phyloP scores from a whole-genome alignment of 1,140 invertebrate species.

The Alviniconcha marisindica region DNA sequence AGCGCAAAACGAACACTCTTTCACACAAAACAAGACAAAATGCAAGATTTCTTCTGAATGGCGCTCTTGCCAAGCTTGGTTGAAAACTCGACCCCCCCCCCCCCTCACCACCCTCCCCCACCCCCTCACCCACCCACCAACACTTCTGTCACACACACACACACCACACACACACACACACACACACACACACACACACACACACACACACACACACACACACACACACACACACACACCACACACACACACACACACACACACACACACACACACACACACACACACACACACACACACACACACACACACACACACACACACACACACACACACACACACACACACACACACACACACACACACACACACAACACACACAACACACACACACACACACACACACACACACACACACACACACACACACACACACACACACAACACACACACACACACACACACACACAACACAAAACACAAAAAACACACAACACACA shows the following conservation, averaged over 20 bases:
- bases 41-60: too few relatives aligned
- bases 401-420: background rate
- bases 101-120: background rate
- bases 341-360: background rate
- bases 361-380: background rate
- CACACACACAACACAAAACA: too few relatives aligned
- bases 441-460: too few relatives aligned
- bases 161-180: background rate
- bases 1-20: too few relatives aligned
- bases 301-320: slow-evolving; percentile 25
- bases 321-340: slow-evolving; percentile 17
- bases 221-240: slow-evolving; percentile 20
- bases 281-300: slow-evolving; percentile 26
- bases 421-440: background rate
- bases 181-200: background rate
- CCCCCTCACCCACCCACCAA: background rate
- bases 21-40: too few relatives aligned
- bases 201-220: slow-evolving; percentile 10
- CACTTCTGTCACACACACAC: too few relatives aligned
- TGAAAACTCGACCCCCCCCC: too few relatives aligned
- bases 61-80: too few relatives aligned
- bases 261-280: background rate
- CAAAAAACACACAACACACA: too few relatives aligned
- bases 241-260: background rate
- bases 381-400: background rate